Conservation (phyloP, 2,113 vertebrate species). For the Alectura lathami region DNA sequence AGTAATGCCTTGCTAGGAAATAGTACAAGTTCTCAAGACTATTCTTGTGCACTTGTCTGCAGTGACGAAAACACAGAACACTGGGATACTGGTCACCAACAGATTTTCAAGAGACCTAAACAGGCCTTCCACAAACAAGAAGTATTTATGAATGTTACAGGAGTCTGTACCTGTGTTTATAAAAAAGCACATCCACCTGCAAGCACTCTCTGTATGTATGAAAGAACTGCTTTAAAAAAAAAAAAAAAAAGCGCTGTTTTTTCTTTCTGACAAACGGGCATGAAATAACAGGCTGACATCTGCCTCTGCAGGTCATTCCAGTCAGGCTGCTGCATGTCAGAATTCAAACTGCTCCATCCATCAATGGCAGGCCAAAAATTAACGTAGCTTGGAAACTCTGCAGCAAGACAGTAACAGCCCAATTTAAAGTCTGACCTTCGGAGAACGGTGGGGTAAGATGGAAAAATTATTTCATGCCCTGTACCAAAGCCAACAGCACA, state of each 20-base stretch:
- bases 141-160: not conserved
- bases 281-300: slow-evolving; percentile 82
- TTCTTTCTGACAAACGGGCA: slow-evolving; percentile 81
- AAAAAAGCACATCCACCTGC: not conserved
- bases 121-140: not conserved
- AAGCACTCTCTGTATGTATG: not conserved
- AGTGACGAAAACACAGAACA: not conserved
- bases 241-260: slow-evolving; percentile 59
- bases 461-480: slow-evolving; percentile 82
- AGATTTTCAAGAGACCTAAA: not conserved
- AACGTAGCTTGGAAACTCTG: slow-evolving; percentile 78
- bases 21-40: not conserved
- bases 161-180: not conserved
- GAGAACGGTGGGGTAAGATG: slow-evolving; percentile 62
- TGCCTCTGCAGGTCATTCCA: slow-evolving; percentile 80
- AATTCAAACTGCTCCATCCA: slow-evolving; percentile 85
- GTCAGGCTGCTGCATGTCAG: slow-evolving; percentile 80
- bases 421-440: slow-evolving; percentile 81
- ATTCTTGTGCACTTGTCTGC: not conserved
- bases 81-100: not conserved
- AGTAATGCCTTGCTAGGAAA: not conserved
- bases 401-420: slow-evolving; percentile 79
- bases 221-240: slow-evolving; percentile 28
- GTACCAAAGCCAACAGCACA: slow-evolving; percentile 71
- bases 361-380: slow-evolving; percentile 81